Base-by-base conservation (phyloP, 2,888 invertebrate genomes). In the Apotomis capreana region DNA sequence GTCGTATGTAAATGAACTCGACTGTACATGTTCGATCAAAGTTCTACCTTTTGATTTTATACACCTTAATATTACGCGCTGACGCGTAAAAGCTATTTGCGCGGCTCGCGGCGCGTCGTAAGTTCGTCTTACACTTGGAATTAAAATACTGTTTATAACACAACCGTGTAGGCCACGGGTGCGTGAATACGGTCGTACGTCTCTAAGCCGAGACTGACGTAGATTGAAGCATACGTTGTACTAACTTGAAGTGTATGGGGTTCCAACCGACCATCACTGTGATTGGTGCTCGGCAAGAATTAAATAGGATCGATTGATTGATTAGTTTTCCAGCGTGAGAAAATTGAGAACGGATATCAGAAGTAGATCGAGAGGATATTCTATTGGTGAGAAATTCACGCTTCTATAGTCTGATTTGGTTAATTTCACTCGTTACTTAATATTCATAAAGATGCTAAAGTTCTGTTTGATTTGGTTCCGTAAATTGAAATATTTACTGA, bases 151-250 rank as follows among this genome's bases (percentile, higher is more conserved):
- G 36, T 5, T 15, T 15, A n/a, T 37, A 46, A 13, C 37, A 51
- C 9, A 67, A 51, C 6, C 37, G 58, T 58, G 67, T 13, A 9
- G 49, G n/a, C 75, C 62, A 37, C 54, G 37, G 55, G 44, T 75
- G 75, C 74, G 73, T 76, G 78, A 78, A 79, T 78, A 73, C 76
- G 77, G 78, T 75, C 77, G 75, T 76, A 76, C 76, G 70, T 78
- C 78, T 74, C 71, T 74, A 70, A 70, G 72, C 68, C 44, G 62
- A 65, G 74, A 69, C 70, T 62, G 72, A 74, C 76, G 72, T 67
- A 73, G 76, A 77, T 75, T 76, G 74, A 74, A 65, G 72, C 52
- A 70, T 64, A 52, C 70, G 71, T 74, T 68, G 70, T 71, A 62
- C 52, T 73, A 37, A 57, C 58, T 51, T 62, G 70, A 76, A 74